Percentiles rank a stretch among this genome's conserved stretches.
phyloP scores from a whole-genome alignment of 1,140 invertebrate genomes.

The Lepidurus couesii region DNA sequence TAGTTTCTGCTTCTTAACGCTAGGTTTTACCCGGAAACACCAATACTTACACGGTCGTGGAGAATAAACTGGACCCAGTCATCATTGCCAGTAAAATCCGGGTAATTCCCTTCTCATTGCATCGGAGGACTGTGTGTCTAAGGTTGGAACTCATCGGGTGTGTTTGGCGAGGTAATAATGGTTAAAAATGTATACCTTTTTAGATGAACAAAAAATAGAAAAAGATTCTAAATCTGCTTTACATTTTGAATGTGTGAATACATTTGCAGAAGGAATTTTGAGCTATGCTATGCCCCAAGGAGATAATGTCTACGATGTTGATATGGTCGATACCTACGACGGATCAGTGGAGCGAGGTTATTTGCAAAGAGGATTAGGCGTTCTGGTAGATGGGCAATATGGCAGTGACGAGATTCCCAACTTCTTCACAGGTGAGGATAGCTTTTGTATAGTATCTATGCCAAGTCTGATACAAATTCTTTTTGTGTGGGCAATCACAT shows the following conservation, averaged over 20 bases:
- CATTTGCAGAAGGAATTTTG: constrained; percentile 43
- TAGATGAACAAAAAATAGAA: background rate
- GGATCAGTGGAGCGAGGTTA: constrained; percentile 48
- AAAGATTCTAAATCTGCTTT: background rate
- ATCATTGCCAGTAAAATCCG: constrained; percentile 78
- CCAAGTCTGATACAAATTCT: background rate
- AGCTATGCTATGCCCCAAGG: constrained; percentile 57
- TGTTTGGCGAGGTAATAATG: constrained; percentile 74
- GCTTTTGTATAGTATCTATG: constrained; percentile 17
- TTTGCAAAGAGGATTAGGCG: constrained; percentile 70
- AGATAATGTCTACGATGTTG: constrained; percentile 46
- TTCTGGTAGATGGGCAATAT: constrained; percentile 78
- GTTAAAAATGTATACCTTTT: background rate
- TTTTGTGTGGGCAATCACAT: constrained; percentile 36
- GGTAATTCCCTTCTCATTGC: constrained; percentile 79
- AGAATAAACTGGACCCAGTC: constrained; percentile 70
- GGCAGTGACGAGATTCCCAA: constrained; percentile 66
- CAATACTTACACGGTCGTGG: constrained; percentile 75
- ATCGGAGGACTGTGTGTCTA: constrained; percentile 85
- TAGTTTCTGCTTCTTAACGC: constrained; percentile 43
- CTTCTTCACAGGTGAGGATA: constrained; percentile 59
- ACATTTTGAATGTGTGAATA: background rate
- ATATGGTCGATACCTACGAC: constrained; percentile 57
- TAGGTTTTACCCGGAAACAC: constrained; percentile 81
- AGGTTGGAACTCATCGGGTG: constrained; percentile 84